Base-by-base conservation (phyloP, 2,797 vertebrate species). In the Trachops cirrhosus region DNA sequence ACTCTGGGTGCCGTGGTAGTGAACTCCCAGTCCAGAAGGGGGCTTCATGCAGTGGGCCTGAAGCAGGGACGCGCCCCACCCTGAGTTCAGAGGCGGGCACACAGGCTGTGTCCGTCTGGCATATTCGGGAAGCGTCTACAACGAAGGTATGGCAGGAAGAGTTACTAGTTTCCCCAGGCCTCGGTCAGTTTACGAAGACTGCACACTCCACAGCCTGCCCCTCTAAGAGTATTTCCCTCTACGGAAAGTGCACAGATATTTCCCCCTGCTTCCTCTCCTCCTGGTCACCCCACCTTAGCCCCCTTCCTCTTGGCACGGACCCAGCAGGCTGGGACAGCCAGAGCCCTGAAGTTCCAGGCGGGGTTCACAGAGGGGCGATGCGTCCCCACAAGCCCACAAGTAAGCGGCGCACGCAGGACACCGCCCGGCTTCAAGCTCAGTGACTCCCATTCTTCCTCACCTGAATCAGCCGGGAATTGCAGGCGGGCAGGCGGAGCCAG, bases 381-480 rank as follows among this genome's bases (percentile, higher is more conserved):
- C 52, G 91, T 59, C 77, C 94, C 88, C 70, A 37, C 68, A 92
- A 95, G 68, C 48, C 80, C 70, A 5, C 0, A 19, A 87, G 84
- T 48, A 89, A n/a, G n/a, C n/a, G n/a, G 74, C 95, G 48, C 92
- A 85, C 44, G 37, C 64, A 83, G 90, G 94, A 96, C 92, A 91
- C 62, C 14, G 67, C 88, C 71, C 39, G 4, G 95, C 96, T 96
- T 96, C 79, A 59, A 96, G 82, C 94, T 97, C 94, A 97, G 95
- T 90, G 91, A 96, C 95, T 96, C 91, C 89, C 59, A 84, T 93
- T 94, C 92, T 93, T 93, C 84, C 95, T 94, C 0, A 21, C 86
- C 80, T 75, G 71, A 98, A 96, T 96, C 96, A 97, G 95, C 91
- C 3, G 7, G 79, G 96, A 97, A 97, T 95, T 98, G 79, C 92